Conservation (phyloP, 2,888 invertebrate species). For the Carabus problematicus region DNA sequence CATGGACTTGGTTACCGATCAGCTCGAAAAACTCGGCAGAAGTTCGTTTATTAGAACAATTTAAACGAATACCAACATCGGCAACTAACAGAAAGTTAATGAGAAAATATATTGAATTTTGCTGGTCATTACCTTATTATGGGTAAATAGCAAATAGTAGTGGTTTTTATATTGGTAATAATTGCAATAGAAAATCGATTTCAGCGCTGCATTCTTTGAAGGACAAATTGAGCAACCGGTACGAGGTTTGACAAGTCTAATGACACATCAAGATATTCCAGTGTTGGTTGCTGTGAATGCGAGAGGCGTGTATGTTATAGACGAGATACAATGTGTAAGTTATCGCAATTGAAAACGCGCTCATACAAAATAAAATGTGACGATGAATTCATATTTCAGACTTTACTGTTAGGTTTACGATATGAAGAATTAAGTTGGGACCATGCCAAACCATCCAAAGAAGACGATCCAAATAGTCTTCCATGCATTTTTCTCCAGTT, state of each 20-base stretch:
- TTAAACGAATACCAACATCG: constrained; percentile 82
- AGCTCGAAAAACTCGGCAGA: constrained; percentile 87
- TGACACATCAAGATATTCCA: constrained; percentile 86
- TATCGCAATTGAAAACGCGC: too few relatives aligned
- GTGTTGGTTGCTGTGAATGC: constrained; percentile 89
- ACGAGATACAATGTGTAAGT: constrained; percentile 83
- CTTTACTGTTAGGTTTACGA: constrained; percentile 80
- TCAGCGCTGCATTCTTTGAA: constrained; percentile 90
- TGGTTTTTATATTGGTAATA: constrained; percentile 19
- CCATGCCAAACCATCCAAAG: constrained; percentile 85
- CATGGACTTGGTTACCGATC: constrained; percentile 74
- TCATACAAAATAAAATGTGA: not conserved
- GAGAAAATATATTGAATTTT: constrained; percentile 88
- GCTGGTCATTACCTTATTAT: constrained; percentile 89
- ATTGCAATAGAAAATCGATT: constrained; percentile 47
- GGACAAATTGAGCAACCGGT: constrained; percentile 94
- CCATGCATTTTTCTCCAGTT: constrained; percentile 94
- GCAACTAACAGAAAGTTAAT: constrained; percentile 84
- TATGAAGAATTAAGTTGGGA: constrained; percentile 95
- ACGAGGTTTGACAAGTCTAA: constrained; percentile 81
- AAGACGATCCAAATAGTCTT: constrained; percentile 83
- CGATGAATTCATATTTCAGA: constrained; percentile 63
- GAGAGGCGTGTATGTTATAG: constrained; percentile 84
- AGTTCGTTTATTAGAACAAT: constrained; percentile 84
- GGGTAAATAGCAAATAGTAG: constrained; percentile 66